A percentile compares a stretch with the other conserved stretches of the same genome.
phyloP scores from a whole-genome alignment of 2,797 vertebrate species.

The Poecilia picta region DNA sequence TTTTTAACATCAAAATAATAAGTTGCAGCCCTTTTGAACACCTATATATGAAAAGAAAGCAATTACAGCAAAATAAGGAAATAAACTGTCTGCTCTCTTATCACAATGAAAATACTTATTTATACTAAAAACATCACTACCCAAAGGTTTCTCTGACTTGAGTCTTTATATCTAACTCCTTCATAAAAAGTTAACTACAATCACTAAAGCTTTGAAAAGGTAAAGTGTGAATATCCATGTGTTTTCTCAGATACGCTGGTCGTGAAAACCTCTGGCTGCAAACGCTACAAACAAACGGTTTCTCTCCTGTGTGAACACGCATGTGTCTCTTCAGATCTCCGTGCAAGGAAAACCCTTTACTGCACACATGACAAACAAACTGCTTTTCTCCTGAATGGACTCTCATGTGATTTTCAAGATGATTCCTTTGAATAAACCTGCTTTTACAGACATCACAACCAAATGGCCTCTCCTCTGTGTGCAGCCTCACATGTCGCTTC shows the following conservation, averaged over 20 bases:
- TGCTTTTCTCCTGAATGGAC: neutral
- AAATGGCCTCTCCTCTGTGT: neutral
- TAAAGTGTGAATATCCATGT: slow-evolving; percentile 2
- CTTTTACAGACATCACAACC: slow-evolving; percentile 5
- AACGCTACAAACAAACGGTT: neutral
- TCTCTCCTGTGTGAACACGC: slow-evolving; percentile 4
- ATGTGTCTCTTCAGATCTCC: neutral
- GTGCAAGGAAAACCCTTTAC: neutral
- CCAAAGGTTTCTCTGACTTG: neutral
- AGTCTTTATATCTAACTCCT: neutral
- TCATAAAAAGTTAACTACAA: neutral
- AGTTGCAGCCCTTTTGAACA: neutral
- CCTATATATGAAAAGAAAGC: no score
- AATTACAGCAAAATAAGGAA: neutral
- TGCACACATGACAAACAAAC: neutral
- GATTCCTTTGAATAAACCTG: slow-evolving; percentile 6
- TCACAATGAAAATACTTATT: neutral
- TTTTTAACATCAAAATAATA: neutral
- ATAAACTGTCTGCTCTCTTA: neutral
- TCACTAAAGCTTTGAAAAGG: neutral
- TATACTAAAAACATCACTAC: neutral
- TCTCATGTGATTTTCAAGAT: slow-evolving; percentile 1
- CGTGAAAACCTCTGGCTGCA: neutral
- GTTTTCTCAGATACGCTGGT: slow-evolving; percentile 7
- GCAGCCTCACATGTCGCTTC: neutral